phyloP scores from a whole-genome alignment of 2,888 invertebrate species.

The Lypha dubia region DNA sequence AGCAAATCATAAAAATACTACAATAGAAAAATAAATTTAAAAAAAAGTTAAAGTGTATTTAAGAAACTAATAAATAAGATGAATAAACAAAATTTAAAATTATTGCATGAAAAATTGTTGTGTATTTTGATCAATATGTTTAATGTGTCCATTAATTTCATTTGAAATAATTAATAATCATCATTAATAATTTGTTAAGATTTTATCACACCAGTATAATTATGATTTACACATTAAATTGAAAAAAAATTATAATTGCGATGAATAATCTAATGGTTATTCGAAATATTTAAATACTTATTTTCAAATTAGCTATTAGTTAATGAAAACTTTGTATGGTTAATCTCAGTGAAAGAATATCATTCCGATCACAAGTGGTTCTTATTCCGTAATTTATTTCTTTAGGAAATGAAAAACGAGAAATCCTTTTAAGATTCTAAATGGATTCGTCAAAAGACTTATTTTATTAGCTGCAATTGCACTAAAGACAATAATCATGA shows the following conservation, averaged over 20 bases:
- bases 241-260: not conserved
- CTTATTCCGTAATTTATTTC: too few relatives aligned
- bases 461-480: too few relatives aligned
- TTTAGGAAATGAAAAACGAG: too few relatives aligned
- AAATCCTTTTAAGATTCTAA: too few relatives aligned
- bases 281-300: too few relatives aligned
- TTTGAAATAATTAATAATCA: slow-evolving; percentile 8
- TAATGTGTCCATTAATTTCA: not conserved
- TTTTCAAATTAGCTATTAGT: too few relatives aligned
- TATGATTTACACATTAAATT: not conserved
- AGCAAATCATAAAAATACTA: slow-evolving; percentile 6
- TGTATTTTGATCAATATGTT: not conserved
- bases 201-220: slow-evolving; percentile 2
- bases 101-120: not conserved
- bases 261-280: too few relatives aligned
- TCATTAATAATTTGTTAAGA: slow-evolving; percentile 7
- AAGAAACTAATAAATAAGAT: not conserved
- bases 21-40: not conserved
- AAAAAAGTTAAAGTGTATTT: not conserved
- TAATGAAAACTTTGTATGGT: too few relatives aligned
- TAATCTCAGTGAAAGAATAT: too few relatives aligned
- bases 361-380: too few relatives aligned
- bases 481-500: too few relatives aligned
- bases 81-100: not conserved
- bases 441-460: too few relatives aligned